A percentile compares a stretch with the other conserved stretches of the same genome.
Conservation (phyloP, 2,888 invertebrate species). For the Drosophila differens region DNA sequence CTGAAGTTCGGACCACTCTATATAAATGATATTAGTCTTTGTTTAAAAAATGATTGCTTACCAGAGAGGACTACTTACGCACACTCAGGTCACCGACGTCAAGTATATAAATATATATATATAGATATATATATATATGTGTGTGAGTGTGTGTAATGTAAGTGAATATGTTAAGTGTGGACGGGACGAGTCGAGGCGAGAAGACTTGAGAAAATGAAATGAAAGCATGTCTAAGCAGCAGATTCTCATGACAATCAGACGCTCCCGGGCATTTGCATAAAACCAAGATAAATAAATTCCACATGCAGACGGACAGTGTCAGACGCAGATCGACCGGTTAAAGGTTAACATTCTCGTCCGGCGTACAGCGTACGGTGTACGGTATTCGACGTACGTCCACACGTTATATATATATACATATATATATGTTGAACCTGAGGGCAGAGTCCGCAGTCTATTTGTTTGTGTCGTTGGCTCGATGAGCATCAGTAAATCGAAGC, state of each 20-base stretch:
- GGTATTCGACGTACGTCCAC: constrained; percentile 1
- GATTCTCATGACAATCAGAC: constrained; percentile 61
- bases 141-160: not conserved
- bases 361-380: not conserved
- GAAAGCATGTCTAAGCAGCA: constrained; percentile 61
- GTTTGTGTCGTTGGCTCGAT: constrained; percentile 42
- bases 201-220: constrained; percentile 34
- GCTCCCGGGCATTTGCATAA: constrained; percentile 64
- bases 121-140: not conserved
- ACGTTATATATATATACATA: not conserved
- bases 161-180: constrained; percentile 24
- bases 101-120: constrained; percentile 2
- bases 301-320: constrained; percentile 47
- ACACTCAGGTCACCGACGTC: not conserved
- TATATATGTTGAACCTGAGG: constrained; percentile 26
- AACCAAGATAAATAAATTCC: constrained; percentile 66
- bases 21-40: not conserved
- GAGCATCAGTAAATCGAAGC: constrained; percentile 56
- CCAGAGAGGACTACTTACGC: constrained; percentile 4
- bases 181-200: constrained; percentile 11
- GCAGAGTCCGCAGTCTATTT: constrained; percentile 34
- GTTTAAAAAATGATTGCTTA: constrained; percentile 7
- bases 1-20: not conserved
- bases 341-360: constrained; percentile 60
- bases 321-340: constrained; percentile 66